Evolutionary conservation across 2,888 invertebrate species (phyloP).

Genomic region (Drosophila lutescens): DNA sequence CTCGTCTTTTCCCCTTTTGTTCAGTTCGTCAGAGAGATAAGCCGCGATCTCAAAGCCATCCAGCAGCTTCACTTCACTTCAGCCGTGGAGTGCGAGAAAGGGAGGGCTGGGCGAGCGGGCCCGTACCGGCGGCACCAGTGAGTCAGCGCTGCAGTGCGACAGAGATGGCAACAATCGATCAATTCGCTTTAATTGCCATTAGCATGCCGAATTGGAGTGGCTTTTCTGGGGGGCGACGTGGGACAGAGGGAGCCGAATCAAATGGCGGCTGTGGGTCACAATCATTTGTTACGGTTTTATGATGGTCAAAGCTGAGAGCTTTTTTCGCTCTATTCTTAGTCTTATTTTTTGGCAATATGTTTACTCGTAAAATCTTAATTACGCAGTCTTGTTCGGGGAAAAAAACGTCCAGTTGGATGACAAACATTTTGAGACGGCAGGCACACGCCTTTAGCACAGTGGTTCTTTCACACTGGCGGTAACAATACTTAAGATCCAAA

Average conservation of each 20-base stretch:
- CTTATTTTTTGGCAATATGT: constrained; percentile 53
- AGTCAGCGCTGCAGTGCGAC: constrained; percentile 52
- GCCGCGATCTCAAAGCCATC: constrained; percentile 28
- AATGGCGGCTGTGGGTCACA: constrained; percentile 54
- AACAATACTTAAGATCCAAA: neutral
- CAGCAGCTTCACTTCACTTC: constrained; percentile 11
- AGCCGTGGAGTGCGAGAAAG: neutral
- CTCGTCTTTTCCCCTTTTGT: constrained; percentile 37
- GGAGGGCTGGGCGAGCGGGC: constrained; percentile 7
- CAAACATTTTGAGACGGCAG: constrained; percentile 23
- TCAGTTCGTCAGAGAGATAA: constrained; percentile 22
- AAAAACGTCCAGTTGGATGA: constrained; percentile 26
- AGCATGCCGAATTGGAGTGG: constrained; percentile 59
- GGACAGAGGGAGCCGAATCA: constrained; percentile 6
- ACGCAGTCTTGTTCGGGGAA: constrained; percentile 51
- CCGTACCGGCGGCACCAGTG: constrained; percentile 32
- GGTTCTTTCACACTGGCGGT: neutral
- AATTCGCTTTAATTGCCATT: constrained; percentile 72
- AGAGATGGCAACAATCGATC: constrained; percentile 61
- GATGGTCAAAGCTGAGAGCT: constrained; percentile 40
- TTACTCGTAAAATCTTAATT: constrained; percentile 61
- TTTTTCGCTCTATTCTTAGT: constrained; percentile 34
- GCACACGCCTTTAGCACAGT: constrained; percentile 35
- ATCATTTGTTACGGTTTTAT: constrained; percentile 50
- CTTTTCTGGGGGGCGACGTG: constrained; percentile 3